Conservation (phyloP, 2,888 invertebrate species). For the Idaea dimidiata region DNA sequence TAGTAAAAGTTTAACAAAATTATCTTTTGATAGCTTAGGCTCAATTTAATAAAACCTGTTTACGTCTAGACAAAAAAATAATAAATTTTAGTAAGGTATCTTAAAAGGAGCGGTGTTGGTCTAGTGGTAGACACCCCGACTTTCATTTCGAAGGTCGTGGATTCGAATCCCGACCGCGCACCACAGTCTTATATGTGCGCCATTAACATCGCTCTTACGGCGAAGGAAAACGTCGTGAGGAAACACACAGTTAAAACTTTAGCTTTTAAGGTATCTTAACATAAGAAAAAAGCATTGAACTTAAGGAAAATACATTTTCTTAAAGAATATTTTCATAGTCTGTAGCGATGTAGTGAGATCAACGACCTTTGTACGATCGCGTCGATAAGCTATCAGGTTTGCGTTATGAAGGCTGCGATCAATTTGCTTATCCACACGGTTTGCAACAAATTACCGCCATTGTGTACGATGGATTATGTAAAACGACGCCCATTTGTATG, state of each 20-base stretch:
- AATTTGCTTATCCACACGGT: constrained; percentile 75
- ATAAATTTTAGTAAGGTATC: not conserved
- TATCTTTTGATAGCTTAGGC: not conserved
- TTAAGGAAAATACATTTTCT: not conserved
- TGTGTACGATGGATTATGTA: constrained; percentile 76
- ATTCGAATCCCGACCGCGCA: too few relatives aligned
- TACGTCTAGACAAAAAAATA: not conserved
- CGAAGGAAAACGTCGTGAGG: too few relatives aligned
- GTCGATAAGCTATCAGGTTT: constrained; percentile 53
- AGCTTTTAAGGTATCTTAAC: too few relatives aligned
- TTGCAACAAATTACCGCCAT: constrained; percentile 75
- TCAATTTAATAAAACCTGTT: not conserved
- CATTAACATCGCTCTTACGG: too few relatives aligned
- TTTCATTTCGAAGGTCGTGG: too few relatives aligned
- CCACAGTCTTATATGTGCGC: too few relatives aligned
- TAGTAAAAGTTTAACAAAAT: not conserved
- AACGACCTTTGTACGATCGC: constrained; percentile 25
- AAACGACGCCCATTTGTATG: constrained; percentile 78
- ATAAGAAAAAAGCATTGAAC: not conserved
- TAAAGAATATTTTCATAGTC: not conserved
- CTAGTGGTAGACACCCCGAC: too few relatives aligned
- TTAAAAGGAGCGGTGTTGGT: too few relatives aligned
- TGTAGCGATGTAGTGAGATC: constrained; percentile 1
- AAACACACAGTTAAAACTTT: too few relatives aligned
- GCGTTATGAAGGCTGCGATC: constrained; percentile 65